Conservation (phyloP, 2,888 invertebrate species). For the Chrysolina oricalcia region DNA sequence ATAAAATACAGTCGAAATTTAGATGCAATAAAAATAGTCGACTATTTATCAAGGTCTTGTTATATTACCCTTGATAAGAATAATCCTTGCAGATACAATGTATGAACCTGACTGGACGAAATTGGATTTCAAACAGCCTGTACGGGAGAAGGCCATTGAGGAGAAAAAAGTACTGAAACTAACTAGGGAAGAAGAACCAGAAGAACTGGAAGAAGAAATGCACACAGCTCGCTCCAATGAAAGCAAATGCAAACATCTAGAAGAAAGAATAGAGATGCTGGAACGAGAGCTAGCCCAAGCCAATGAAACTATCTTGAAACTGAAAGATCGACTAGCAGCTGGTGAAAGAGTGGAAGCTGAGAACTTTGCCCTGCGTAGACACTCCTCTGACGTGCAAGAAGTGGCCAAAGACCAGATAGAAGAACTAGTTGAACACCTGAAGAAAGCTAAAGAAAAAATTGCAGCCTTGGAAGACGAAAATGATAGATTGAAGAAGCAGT, state of each 20-base stretch:
- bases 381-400: slow-evolving; percentile 66
- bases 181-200: not conserved
- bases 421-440: slow-evolving; percentile 63
- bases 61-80: too few relatives aligned
- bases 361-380: slow-evolving; percentile 64
- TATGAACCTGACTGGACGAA: not conserved
- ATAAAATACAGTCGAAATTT: too few relatives aligned
- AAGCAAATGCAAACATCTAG: slow-evolving; percentile 28
- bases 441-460: slow-evolving; percentile 56
- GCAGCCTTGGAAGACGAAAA: slow-evolving; percentile 57
- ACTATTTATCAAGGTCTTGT: too few relatives aligned
- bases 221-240: slow-evolving; percentile 51
- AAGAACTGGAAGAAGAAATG: slow-evolving; percentile 49
- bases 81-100: not conserved
- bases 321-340: slow-evolving; percentile 44
- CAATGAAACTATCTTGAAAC: slow-evolving; percentile 51
- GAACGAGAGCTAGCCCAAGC: slow-evolving; percentile 54
- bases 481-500: slow-evolving; percentile 33
- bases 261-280: slow-evolving; percentile 41
- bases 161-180: too few relatives aligned
- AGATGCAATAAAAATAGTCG: too few relatives aligned
- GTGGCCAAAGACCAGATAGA: slow-evolving; percentile 67
- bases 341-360: slow-evolving; percentile 57
- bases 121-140: slow-evolving; percentile 21
- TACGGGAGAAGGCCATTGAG: not conserved